A percentile compares a stretch with the other conserved stretches of the same genome.
Conservation (phyloP, 2,797 vertebrate species). For the Etheostoma nigrum region DNA sequence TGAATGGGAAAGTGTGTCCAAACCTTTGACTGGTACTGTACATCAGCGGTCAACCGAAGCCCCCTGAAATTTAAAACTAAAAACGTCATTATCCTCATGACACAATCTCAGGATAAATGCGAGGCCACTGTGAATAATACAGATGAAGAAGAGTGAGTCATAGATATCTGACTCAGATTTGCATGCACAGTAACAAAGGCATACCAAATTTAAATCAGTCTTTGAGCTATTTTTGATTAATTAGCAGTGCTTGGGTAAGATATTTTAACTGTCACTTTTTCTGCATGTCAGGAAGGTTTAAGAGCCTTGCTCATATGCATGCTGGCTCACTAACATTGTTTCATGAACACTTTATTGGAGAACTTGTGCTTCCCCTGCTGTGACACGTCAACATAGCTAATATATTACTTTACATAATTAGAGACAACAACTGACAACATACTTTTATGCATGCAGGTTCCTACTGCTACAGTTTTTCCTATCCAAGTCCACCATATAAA, state of each 20-base stretch:
- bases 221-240: conserved; percentile 10
- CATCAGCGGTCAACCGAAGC: not conserved
- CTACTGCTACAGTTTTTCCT: not conserved
- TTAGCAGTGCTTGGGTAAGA: not conserved
- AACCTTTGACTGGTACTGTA: too few species aligned
- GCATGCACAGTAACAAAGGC: not conserved
- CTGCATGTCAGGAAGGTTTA: not conserved
- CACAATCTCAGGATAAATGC: not conserved
- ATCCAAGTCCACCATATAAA: too few species aligned
- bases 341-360: not conserved
- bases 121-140: conserved; percentile 12
- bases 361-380: not conserved
- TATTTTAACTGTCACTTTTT: not conserved
- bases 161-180: conserved; percentile 24
- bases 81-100: not conserved
- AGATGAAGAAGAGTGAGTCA: conserved; percentile 23
- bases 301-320: not conserved
- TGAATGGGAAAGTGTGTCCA: too few species aligned
- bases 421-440: too few species aligned
- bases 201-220: conserved; percentile 8
- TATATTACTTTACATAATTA: not conserved
- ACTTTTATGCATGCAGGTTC: not conserved
- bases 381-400: not conserved
- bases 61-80: conserved; percentile 2
- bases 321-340: not conserved